phyloP scores from a whole-genome alignment of 2,797 vertebrate genomes.

The Allochrocebus solatus region DNA sequence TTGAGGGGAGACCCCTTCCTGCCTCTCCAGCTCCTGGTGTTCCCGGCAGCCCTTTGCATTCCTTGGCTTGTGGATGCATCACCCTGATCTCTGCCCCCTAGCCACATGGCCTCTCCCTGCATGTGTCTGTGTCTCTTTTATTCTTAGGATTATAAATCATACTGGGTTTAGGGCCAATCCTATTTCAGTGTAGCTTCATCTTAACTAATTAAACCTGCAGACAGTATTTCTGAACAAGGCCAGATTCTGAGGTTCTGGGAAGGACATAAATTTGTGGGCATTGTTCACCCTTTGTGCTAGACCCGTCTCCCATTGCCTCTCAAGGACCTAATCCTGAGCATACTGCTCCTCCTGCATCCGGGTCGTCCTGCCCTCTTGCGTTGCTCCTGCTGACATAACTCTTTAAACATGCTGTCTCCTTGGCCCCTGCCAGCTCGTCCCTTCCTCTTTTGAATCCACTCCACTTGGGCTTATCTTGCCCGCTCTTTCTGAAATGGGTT shows the following conservation, averaged over 20 bases:
- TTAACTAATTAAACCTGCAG: not conserved
- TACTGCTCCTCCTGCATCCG: rapidly evolving
- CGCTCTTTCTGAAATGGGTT: too few relatives aligned
- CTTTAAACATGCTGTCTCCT: too few relatives aligned
- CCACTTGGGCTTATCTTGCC: too few relatives aligned
- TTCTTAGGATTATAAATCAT: not conserved
- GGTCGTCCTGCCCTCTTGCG: not conserved
- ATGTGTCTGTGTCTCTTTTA: not conserved
- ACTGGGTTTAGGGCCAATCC: not conserved
- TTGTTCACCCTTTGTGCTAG: not conserved
- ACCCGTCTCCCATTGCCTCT: not conserved
- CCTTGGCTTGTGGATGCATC: not conserved
- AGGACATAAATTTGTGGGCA: not conserved
- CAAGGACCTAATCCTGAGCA: not conserved
- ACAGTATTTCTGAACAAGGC: not conserved
- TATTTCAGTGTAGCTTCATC: not conserved
- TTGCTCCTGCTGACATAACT: not conserved
- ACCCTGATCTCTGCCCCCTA: not conserved
- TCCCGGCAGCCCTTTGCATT: not conserved
- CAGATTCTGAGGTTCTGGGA: not conserved
- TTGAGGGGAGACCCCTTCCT: not conserved
- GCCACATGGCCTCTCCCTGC: not conserved
- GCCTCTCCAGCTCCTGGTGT: not conserved
- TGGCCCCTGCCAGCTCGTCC: rapidly evolving
- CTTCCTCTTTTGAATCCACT: too few relatives aligned